These are phyloP conservation scores for Sigmodon hispidus DNA, from an alignment of 2,113 vertebrate species.

Conservation along the genomic window DNA sequence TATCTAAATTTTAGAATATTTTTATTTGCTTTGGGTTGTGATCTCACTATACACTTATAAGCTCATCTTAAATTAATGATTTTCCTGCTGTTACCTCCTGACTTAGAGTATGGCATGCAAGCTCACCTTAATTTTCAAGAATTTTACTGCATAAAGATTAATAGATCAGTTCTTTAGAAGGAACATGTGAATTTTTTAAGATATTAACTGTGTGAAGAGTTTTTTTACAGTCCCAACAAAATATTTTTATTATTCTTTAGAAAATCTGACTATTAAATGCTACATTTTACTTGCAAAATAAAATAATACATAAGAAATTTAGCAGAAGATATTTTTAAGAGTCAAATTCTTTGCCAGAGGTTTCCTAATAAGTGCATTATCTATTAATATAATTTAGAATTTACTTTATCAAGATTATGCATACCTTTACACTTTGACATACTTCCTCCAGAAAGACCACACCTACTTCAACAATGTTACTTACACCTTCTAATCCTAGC, in stretches of 20 bases:
- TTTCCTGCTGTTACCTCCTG: not conserved
- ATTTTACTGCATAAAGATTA: not conserved
- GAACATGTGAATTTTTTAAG: not conserved
- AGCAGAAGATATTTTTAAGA: not conserved
- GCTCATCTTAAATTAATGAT: not conserved
- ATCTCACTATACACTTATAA: not conserved
- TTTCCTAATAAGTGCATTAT: too few species aligned
- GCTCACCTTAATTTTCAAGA: accelerated
- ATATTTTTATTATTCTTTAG: not conserved
- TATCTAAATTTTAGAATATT: not conserved
- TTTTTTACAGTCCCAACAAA: not conserved
- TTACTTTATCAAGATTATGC: too few species aligned
- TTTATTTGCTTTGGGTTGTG: not conserved
- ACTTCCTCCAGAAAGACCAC: too few species aligned
- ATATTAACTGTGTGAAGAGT: not conserved
- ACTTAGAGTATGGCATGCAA: not conserved
- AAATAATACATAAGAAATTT: not conserved
- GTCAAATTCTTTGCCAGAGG: not conserved
- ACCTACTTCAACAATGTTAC: too few species aligned
- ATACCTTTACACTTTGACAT: too few species aligned
- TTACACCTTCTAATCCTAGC: too few species aligned
- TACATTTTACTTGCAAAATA: not conserved
- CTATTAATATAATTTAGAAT: too few species aligned
- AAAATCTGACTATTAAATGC: not conserved
- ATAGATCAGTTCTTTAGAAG: not conserved